phyloP scores from a whole-genome alignment of 2,113 vertebrate genomes.

The Hemibagrus wyckioides region DNA sequence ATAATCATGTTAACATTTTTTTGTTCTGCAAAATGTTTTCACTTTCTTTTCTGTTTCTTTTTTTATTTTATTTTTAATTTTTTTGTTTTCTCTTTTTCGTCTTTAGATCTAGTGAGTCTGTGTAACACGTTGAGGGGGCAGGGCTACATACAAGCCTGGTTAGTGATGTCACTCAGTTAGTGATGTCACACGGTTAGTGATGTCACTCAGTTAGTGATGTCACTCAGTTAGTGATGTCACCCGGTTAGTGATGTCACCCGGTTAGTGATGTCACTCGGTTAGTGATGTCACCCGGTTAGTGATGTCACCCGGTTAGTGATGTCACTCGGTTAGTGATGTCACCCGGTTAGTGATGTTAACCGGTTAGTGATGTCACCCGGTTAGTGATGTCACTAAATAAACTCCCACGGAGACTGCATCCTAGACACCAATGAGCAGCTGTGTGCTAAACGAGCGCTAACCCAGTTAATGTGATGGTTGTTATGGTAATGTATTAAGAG shows the following conservation, averaged over 20 bases:
- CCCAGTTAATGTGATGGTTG: constrained; percentile 29
- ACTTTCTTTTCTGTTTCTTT: background rate
- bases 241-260: background rate
- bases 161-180: background rate
- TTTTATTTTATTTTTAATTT: background rate
- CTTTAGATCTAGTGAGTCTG: no score
- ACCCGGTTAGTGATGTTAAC: background rate
- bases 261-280: background rate
- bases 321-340: background rate
- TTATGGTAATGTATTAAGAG: background rate
- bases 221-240: no score
- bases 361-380: background rate
- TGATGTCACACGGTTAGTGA: no score
- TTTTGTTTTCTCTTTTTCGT: background rate
- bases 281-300: background rate
- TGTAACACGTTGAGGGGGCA: no score
- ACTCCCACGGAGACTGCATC: background rate
- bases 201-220: background rate
- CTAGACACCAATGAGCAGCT: background rate
- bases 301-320: background rate
- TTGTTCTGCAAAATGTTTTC: background rate
- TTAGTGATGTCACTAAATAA: background rate
- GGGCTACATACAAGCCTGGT: background rate
- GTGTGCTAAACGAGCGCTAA: background rate
- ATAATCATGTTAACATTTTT: no score